Percentiles rank a stretch among this genome's conserved stretches.
These are phyloP conservation scores for Oreonectes daqikongensis DNA, from an alignment of 2,797 vertebrate species.

Conservation along the genomic window DNA sequence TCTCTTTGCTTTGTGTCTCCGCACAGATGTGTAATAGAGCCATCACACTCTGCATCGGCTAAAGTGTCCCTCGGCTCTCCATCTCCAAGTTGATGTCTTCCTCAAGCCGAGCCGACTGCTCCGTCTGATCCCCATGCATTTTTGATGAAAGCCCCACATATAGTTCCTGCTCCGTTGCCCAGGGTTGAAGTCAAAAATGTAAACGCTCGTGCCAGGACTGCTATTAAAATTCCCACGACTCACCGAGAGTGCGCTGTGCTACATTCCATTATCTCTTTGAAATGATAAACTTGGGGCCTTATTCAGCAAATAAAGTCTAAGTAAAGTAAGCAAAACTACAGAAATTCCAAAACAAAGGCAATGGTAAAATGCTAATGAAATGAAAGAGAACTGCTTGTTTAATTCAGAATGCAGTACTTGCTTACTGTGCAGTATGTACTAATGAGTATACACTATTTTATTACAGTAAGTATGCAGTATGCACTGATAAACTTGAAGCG, in stretches of 20 bases:
- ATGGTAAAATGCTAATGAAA: background rate
- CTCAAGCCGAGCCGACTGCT: slow-evolving; percentile 28
- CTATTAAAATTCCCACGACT: slow-evolving; percentile 6
- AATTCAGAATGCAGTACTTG: background rate
- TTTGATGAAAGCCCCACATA: slow-evolving; percentile 41
- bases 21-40: slow-evolving; percentile 25
- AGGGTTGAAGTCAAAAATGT: slow-evolving; percentile 7
- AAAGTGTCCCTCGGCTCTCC: slow-evolving; percentile 39
- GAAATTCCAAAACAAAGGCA: background rate
- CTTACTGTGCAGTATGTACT: background rate
- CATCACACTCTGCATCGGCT: background rate
- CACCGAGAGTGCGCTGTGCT: background rate
- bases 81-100: slow-evolving; percentile 13
- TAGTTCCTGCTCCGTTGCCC: slow-evolving; percentile 22
- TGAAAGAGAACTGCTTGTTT: background rate
- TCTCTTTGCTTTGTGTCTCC: background rate
- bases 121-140: slow-evolving; percentile 36
- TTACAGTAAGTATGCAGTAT: background rate
- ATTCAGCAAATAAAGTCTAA: background rate
- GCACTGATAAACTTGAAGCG: background rate
- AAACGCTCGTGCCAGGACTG: background rate
- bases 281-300: background rate
- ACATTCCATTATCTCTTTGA: slow-evolving; percentile 1
- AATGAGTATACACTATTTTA: background rate
- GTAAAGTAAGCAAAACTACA: background rate